These are phyloP conservation scores for Ginglymostoma cirratum DNA, from an alignment of 2,113 vertebrate genomes.

Conservation along the genomic window DNA sequence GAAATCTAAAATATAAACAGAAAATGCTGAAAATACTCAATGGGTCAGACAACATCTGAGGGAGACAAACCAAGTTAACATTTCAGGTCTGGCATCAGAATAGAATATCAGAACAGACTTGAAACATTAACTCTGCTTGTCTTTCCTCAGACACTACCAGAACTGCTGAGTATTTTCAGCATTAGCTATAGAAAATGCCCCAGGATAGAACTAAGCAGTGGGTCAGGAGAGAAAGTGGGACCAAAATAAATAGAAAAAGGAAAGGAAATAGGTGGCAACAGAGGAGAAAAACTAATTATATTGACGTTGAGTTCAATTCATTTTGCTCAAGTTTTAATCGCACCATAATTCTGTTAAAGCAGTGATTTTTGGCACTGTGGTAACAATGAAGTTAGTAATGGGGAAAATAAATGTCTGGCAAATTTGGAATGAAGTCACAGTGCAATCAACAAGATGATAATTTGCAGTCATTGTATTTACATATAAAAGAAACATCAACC, in stretches of 20 bases:
- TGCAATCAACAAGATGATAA: background rate
- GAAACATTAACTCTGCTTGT: background rate
- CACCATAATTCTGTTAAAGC: background rate
- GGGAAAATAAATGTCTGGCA: background rate
- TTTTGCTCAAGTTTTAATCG: background rate
- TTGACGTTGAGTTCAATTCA: background rate
- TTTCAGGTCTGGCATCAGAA: too few relatives aligned
- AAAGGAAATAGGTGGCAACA: background rate
- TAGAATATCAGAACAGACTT: background rate
- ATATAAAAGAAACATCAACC: background rate
- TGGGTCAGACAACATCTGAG: background rate
- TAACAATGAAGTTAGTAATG: background rate
- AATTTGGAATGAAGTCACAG: background rate
- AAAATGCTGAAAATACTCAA: background rate
- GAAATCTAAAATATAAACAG: background rate
- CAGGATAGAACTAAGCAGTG: background rate
- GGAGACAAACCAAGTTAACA: background rate
- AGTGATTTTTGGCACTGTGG: background rate
- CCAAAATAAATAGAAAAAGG: background rate
- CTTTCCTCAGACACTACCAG: background rate
- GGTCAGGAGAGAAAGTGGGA: background rate
- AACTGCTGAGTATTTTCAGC: background rate
- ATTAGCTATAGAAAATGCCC: background rate
- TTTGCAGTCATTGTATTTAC: conserved; percentile 6
- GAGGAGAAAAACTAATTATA: background rate